phyloP scores from a whole-genome alignment of 2,797 vertebrate genomes.

The Rhynchotus rufescens region DNA sequence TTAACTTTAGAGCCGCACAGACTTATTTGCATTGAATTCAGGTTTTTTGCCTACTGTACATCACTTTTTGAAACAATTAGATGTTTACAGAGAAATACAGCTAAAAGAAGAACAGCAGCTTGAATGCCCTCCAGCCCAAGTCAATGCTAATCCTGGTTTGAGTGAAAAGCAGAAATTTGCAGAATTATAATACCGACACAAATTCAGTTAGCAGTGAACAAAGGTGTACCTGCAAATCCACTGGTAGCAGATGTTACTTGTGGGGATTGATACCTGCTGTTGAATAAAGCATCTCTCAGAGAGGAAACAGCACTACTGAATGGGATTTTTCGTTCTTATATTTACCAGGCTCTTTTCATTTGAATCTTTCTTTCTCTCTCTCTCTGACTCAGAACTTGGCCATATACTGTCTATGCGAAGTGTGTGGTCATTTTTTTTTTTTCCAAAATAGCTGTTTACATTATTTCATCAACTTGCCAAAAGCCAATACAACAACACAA shows the following conservation, averaged over 20 bases:
- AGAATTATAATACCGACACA: constrained; percentile 68
- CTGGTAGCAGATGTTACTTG: constrained; percentile 60
- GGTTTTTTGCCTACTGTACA: constrained; percentile 80
- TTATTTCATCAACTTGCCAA: constrained; percentile 29
- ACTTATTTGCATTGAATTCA: constrained; percentile 82
- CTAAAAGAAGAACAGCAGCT: constrained; percentile 78
- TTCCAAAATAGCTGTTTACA: not conserved
- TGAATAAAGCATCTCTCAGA: constrained; percentile 39
- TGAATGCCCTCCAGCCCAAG: constrained; percentile 78
- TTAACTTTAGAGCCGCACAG: constrained; percentile 76
- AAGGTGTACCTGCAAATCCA: constrained; percentile 69
- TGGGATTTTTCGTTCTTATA: constrained; percentile 18
- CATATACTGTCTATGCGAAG: not conserved
- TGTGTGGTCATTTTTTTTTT: not conserved
- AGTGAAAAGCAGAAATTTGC: constrained; percentile 75
- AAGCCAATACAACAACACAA: not conserved
- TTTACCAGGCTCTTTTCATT: not conserved
- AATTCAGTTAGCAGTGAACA: constrained; percentile 68
- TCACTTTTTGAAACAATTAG: constrained; percentile 83
- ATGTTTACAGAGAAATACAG: constrained; percentile 83
- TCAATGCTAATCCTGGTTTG: constrained; percentile 75
- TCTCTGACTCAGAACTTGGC: not conserved
- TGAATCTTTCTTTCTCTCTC: not conserved
- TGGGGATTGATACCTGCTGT: constrained; percentile 47
- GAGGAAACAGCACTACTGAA: constrained; percentile 40